Conservation (phyloP, 1,140 invertebrate species). For the Oppia nitens region DNA sequence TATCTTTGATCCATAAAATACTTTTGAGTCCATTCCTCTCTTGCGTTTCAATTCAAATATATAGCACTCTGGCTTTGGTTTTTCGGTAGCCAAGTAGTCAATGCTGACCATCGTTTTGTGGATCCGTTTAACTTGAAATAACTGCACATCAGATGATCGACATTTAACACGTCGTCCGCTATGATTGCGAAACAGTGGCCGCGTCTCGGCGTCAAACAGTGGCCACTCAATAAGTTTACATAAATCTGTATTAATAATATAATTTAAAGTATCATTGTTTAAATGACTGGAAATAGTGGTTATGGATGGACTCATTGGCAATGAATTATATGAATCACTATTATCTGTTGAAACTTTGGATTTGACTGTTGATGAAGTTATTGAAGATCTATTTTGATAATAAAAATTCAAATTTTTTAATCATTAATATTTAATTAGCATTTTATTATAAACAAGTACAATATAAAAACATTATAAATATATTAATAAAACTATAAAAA, state of each 20-base stretch:
- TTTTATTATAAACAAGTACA: too few species aligned
- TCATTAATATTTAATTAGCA: too few species aligned
- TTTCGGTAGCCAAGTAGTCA: neutral
- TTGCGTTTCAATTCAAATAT: neutral
- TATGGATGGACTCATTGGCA: too few species aligned
- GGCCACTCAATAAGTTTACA: constrained; percentile 9
- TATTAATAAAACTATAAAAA: too few species aligned
- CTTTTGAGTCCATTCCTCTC: neutral
- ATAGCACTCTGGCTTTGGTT: neutral
- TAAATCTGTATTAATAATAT: constrained; percentile 1
- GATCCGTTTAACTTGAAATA: constrained; percentile 2
- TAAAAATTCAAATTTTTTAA: too few species aligned
- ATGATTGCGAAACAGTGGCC: neutral
- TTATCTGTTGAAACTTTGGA: too few species aligned
- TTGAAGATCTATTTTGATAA: too few species aligned
- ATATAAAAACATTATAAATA: too few species aligned
- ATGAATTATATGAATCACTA: too few species aligned
- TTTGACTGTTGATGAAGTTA: too few species aligned
- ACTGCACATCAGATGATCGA: neutral
- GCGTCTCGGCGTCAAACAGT: constrained; percentile 5
- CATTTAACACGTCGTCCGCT: neutral
- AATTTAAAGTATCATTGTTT: too few species aligned
- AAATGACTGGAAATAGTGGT: too few species aligned
- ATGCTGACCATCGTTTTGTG: constrained; percentile 1
- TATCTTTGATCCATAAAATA: neutral